These are phyloP conservation scores for Chaetoderma sp. DNA, from an alignment of 2,888 invertebrate genomes.

Conservation along the genomic window DNA sequence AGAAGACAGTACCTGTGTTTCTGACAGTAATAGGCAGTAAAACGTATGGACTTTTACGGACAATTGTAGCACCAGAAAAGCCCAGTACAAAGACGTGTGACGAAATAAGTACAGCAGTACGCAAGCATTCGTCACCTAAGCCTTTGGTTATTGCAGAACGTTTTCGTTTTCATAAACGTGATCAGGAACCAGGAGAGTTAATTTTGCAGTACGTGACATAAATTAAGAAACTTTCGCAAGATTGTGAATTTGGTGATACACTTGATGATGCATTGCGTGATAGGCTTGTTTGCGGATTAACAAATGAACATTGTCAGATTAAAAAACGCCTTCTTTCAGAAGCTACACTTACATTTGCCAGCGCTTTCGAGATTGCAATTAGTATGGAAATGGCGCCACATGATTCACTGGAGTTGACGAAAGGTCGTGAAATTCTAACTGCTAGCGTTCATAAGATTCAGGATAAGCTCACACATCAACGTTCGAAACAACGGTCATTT, in stretches of 20 bases:
- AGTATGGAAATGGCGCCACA: constrained; percentile 32
- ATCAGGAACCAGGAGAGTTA: constrained; percentile 7
- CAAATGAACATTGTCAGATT: constrained; percentile 7
- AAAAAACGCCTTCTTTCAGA: constrained; percentile 27
- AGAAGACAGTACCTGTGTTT: constrained; percentile 30
- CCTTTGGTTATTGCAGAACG: constrained; percentile 31
- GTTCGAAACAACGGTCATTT: too few relatives aligned
- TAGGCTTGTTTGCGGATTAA: constrained; percentile 35
- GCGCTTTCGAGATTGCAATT: constrained; percentile 15
- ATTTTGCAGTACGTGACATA: constrained; percentile 23
- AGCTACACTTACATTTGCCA: constrained; percentile 12
- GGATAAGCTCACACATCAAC: too few relatives aligned
- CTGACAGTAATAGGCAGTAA: constrained; percentile 32
- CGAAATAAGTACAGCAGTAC: constrained; percentile 16
- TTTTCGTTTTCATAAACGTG: constrained; percentile 15
- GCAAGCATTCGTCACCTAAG: constrained; percentile 26
- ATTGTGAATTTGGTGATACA: constrained; percentile 26
- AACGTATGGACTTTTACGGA: constrained; percentile 20
- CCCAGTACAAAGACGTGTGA: constrained; percentile 27
- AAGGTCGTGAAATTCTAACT: background rate
- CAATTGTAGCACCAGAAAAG: constrained; percentile 24
- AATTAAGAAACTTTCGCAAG: constrained; percentile 25
- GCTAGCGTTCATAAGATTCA: too few relatives aligned
- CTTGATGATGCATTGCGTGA: constrained; percentile 32
- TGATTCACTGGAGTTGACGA: constrained; percentile 25